Evolutionary conservation across 2,888 invertebrate species (phyloP), one percentile per base, ranked within the genome.

Genomic region (Blera fallax): DNA sequence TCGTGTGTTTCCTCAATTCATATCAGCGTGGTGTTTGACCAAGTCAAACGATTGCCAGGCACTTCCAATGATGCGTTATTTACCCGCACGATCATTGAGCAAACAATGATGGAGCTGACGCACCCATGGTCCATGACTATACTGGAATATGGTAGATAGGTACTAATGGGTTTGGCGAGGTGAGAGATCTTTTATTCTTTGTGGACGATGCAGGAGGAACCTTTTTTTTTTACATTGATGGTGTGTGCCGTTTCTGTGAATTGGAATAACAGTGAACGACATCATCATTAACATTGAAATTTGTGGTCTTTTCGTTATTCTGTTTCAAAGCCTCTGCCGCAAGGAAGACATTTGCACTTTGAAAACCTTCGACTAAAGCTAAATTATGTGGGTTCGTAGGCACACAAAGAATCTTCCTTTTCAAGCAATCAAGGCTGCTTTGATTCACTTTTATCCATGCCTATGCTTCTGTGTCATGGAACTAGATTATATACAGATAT

Each of bases 101-200:
- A 73, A 84, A 84, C 29, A 84, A 79, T 67, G 67, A 72, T 64
- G 37, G 62, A 64, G 40, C 67, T 79, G 83, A 74, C 83, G 83
- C 83, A 78, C 72, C 78, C 67, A 73, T 78, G 34, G 24, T 54
- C 50, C 52, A 64, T 56, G 54, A 32, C 56, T 37, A 34, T 70
- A 60, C 65, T 40, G 48, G 62, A 70, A 54, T 52, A 14, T 73
- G 24, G 24, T 24, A 24, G 37, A n/a, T n/a, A 52, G 37, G 64
- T 54, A 56, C 56, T 60, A 54, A 78, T 69, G 52, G 60, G 29
- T 54, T n/a, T 64, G 21, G 16, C 27, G n/a, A 67, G 65, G 65
- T 72, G 48, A 78, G 65, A 62, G 65, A 58, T 77, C 29, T 43
- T 34, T 73, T 43, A 8, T 67, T 16, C 40, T 50, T 58, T 65